phyloP scores from a whole-genome alignment of 2,113 vertebrate genomes.

The Loxodonta africana region DNA sequence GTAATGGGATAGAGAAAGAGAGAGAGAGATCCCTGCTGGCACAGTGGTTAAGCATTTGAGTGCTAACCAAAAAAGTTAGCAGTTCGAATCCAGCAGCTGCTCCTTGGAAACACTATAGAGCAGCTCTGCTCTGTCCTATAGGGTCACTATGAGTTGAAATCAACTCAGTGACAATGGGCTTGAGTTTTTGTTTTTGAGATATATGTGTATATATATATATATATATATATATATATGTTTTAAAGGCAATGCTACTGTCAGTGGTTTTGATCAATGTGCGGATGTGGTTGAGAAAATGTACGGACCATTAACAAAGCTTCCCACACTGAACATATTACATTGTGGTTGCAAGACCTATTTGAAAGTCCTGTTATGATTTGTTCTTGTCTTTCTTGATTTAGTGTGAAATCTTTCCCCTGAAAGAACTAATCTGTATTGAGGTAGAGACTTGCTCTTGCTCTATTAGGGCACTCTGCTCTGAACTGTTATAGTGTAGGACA shows the following conservation, averaged over 20 bases:
- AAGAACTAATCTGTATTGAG: not conserved
- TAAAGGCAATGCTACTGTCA: not conserved
- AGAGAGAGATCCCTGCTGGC: no score
- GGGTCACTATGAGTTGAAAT: no score
- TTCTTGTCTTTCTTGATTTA: slow-evolving; percentile 48
- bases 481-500: not conserved
- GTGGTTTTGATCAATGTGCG: not conserved
- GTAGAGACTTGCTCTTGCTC: not conserved
- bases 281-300: not conserved
- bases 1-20: no score
- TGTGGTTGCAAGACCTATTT: slow-evolving; percentile 1
- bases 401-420: slow-evolving; percentile 30
- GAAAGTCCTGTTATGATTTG: not conserved
- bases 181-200: no score
- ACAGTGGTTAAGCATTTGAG: no score
- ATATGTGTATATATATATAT: no score
- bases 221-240: not conserved
- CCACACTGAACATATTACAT: not conserved
- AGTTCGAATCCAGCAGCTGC: no score
- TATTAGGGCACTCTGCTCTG: not conserved
- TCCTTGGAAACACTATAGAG: no score
- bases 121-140: no score
- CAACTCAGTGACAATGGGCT: no score
- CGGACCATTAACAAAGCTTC: not conserved
- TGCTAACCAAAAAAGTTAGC: no score